These are phyloP conservation scores for Anthoscopus minutus DNA, from an alignment of 2,113 vertebrate genomes.

Conservation along the genomic window DNA sequence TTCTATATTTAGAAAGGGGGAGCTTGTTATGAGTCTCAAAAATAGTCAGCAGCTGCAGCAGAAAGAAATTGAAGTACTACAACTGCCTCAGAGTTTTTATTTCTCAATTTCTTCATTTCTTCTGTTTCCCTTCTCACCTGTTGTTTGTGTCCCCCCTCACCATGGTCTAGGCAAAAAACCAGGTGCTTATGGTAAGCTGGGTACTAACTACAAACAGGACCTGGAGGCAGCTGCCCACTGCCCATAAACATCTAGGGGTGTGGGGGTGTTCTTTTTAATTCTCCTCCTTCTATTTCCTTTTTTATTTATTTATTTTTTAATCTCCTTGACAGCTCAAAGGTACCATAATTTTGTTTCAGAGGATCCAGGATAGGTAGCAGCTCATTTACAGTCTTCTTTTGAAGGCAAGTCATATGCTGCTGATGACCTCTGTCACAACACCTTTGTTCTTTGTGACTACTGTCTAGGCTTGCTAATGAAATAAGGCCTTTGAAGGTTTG, in stretches of 20 bases:
- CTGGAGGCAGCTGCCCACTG: neutral
- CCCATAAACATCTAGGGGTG: neutral
- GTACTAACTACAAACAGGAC: neutral
- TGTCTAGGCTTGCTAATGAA: neutral
- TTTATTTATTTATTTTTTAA: too few relatives aligned
- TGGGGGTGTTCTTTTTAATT: neutral
- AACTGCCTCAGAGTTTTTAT: neutral
- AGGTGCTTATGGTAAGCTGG: neutral
- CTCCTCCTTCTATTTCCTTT: neutral
- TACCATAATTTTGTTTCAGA: neutral
- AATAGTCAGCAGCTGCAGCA: neutral
- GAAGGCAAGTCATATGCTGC: neutral
- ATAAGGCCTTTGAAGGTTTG: neutral
- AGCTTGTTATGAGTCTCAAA: neutral
- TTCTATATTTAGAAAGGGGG: neutral
- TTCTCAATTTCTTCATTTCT: neutral
- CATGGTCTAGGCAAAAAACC: neutral
- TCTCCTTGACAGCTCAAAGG: neutral
- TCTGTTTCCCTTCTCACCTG: rapidly evolving
- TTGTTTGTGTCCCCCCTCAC: neutral
- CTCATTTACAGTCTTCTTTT: neutral
- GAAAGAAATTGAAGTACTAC: neutral
- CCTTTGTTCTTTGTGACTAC: neutral
- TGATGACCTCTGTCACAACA: neutral
- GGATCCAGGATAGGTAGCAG: neutral